Evolutionary conservation across 2,797 vertebrate genomes (phyloP), one percentile per base, ranked within the genome.

Genomic region (Poeciliopsis turneri): DNA sequence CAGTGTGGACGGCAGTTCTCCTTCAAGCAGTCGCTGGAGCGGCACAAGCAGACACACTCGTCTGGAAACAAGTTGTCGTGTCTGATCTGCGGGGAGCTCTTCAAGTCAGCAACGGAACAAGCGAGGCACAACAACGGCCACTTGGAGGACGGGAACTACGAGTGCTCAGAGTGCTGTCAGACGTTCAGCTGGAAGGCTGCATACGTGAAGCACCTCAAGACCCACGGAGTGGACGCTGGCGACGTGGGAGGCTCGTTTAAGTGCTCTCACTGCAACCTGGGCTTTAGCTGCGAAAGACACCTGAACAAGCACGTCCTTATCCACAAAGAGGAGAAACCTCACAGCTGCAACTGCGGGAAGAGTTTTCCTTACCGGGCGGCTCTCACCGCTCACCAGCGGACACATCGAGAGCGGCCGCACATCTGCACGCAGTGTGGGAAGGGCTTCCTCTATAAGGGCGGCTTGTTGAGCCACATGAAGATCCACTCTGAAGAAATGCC

Each of bases 11-110:
- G 92, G 1, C 79, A 91, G 3, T 96, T 96, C 85, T 95, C 95
- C n/a, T 95, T 94, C 84, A 94, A 94, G 74, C 95, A 96, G 89
- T 95, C 95, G 0, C 89, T 96, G 88, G 93, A 95, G 81, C 88
- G 95, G 41, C 96, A 96, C 78, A 91, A 91, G 83, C 94, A 91
- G 18, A 95, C 94, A 0, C 96, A 96, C 89, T 88, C 87, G 0
- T 89, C 92, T 0, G 94, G 91, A 25, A 82, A 91, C 28, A 92
- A 79, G 25, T 92, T 92, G 15, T 85, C 92, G 70, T 95, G 95
- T 74, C 85, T 81, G 6, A 90, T 94, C 78, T 95, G 95, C 6
- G 93, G 93, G 1, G 90, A 95, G 88, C 88, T 89, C 69, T 96
- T 94, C 87, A 92, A 92, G 80, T 92, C 92, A 4, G 41, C 82